Evolutionary conservation across 92 coral and sea anemone genomes (phyloP).

Genomic region (Epizoanthus fatuus): DNA sequence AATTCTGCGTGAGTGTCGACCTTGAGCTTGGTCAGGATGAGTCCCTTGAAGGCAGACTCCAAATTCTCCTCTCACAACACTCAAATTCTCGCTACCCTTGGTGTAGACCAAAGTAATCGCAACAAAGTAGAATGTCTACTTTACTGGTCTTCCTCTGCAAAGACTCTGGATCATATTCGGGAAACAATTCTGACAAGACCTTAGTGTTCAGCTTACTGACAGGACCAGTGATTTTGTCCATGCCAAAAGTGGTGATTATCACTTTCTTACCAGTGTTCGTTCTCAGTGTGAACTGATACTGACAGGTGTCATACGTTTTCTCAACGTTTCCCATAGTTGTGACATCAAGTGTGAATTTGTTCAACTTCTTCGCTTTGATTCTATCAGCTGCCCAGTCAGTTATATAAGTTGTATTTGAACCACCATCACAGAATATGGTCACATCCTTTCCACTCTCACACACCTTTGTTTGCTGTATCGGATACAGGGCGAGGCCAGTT

Average conservation of each 20-base stretch:
- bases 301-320: background rate
- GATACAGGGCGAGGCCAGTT: constrained; percentile 48
- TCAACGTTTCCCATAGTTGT: constrained; percentile 52
- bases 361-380: constrained; percentile 46
- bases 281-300: constrained; percentile 57
- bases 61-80: constrained; percentile 79
- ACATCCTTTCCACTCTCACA: constrained; percentile 60
- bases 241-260: constrained; percentile 62
- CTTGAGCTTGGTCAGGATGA: constrained; percentile 55
- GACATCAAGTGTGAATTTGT: constrained; percentile 62
- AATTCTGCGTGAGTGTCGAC: constrained; percentile 62
- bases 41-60: constrained; percentile 86
- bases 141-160: constrained; percentile 67
- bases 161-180: constrained; percentile 67
- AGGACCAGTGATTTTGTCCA: constrained; percentile 77
- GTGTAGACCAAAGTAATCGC: constrained; percentile 73
- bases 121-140: constrained; percentile 70
- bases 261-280: constrained; percentile 67
- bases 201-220: constrained; percentile 57
- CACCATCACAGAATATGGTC: constrained; percentile 69
- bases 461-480: constrained; percentile 63
- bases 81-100: constrained; percentile 71
- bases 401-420: constrained; percentile 70
- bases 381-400: constrained; percentile 74
- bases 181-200: constrained; percentile 67